Evolutionary conservation across 2,797 vertebrate genomes (phyloP), one percentile per base, ranked within the genome.

Genomic region (Forpus xanthops): DNA sequence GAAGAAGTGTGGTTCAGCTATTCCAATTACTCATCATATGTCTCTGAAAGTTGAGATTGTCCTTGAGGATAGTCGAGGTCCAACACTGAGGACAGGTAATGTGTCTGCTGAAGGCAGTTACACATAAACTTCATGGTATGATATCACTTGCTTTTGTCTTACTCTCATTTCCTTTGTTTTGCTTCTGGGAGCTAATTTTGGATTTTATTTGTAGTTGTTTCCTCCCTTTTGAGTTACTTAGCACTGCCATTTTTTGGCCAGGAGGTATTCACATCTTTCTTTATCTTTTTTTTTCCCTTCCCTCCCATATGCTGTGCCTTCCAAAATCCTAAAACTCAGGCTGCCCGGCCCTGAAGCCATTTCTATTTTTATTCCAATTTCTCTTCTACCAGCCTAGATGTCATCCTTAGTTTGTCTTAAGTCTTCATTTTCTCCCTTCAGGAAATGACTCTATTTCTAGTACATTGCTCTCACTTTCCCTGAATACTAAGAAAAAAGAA

Each of bases 321-420:
- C 62, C 62, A 75, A 89, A 95, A 85, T 90, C 45, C 61, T 64
- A 37, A 74, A 94, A 61, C 25, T 75, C 30, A 41, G 73, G 33
- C 79, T 93, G 53, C 28, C 72, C 81, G 79, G 15, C 62, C 92
- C 70, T 85, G 42, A 78, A 92, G 82, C 35, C 15, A 27, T 89
- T 89, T 86, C 89, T 93, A 91, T 91, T 92, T 96, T 96, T 88
- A 81, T 41, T 86, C n/a, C 72, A 18, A 78, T 87, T 91, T 95
- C 28, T 88, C 42, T 49, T 87, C 41, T 88, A 92, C 70, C 47
- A 91, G 82, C 27, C 50, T 31, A 75, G 53, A 44, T 3, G 6
- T 93, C 92, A 81, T 15, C 1, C 1, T 49, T 85, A 81, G 55
- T 96, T 90, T 93, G 41, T 93, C 85, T 86, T 58, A 87, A 83